phyloP scores from a whole-genome alignment of 2,113 vertebrate genomes.

The Tupaia tana region DNA sequence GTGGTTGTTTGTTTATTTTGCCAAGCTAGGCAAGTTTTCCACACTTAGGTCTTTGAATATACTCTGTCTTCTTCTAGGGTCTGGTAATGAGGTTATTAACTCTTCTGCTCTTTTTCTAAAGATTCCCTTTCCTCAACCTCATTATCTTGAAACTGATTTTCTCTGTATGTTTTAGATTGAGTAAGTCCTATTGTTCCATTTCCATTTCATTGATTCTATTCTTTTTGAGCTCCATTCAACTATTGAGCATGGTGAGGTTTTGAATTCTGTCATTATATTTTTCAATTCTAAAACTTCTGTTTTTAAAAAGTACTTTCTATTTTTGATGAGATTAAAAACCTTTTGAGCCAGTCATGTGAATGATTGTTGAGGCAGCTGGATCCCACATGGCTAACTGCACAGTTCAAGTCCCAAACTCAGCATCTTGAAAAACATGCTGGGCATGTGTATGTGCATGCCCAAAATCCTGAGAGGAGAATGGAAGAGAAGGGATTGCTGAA shows the following conservation, averaged over 20 bases:
- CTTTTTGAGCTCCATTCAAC: neutral
- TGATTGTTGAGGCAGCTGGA: too few relatives aligned
- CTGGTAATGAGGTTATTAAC: neutral
- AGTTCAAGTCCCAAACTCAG: too few relatives aligned
- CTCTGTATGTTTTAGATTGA: neutral
- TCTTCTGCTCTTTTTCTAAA: neutral
- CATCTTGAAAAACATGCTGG: too few relatives aligned
- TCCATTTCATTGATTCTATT: neutral
- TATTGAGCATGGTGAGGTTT: neutral
- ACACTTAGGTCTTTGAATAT: neutral
- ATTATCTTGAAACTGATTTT: neutral
- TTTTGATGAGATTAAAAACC: neutral
- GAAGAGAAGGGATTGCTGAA: too few relatives aligned
- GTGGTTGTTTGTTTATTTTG: neutral
- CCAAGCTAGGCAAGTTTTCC: neutral
- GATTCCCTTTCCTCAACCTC: neutral
- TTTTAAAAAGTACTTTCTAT: neutral
- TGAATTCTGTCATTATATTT: neutral
- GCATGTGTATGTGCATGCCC: too few relatives aligned
- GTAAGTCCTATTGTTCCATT: neutral
- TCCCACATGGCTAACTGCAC: too few relatives aligned
- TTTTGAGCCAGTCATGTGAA: too few relatives aligned
- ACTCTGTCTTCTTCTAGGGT: neutral
- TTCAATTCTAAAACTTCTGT: neutral
- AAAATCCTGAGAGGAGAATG: too few relatives aligned